phyloP scores from a whole-genome alignment of 2,888 invertebrate species.

The Chrysina gloriosa region DNA sequence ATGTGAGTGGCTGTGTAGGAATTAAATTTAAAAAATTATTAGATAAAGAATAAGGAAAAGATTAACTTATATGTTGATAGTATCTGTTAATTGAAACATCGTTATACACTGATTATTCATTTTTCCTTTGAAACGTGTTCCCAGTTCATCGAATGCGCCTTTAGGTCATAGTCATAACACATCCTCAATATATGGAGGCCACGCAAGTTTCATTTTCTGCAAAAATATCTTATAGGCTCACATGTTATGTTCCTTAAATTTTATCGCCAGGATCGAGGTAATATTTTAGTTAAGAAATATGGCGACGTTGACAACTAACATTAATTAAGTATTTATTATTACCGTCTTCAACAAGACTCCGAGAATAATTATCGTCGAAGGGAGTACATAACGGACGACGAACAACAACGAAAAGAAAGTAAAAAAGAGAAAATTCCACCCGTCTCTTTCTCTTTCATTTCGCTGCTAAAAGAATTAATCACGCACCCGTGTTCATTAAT shows the following conservation, averaged over 20 bases:
- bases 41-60: no score
- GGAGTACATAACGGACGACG: background rate
- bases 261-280: background rate
- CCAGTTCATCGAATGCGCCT: no score
- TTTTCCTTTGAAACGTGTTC: no score
- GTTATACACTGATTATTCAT: no score
- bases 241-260: background rate
- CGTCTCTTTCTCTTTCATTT: conserved; percentile 15
- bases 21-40: no score
- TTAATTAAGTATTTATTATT: conserved; percentile 16
- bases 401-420: conserved; percentile 5
- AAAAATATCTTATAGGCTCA: no score
- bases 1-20: no score
- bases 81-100: no score
- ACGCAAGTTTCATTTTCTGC: no score
- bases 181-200: no score
- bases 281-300: conserved; percentile 5
- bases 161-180: no score
- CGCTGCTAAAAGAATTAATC: conserved; percentile 29
- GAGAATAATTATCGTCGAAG: conserved; percentile 6
- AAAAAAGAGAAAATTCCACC: conserved; percentile 1
- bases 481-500: conserved; percentile 42
- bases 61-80: no score
- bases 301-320: conserved; percentile 9
- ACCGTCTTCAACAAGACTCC: conserved; percentile 6